phyloP scores from a whole-genome alignment of 1,140 invertebrate species.

The Onthophagus taurus region DNA sequence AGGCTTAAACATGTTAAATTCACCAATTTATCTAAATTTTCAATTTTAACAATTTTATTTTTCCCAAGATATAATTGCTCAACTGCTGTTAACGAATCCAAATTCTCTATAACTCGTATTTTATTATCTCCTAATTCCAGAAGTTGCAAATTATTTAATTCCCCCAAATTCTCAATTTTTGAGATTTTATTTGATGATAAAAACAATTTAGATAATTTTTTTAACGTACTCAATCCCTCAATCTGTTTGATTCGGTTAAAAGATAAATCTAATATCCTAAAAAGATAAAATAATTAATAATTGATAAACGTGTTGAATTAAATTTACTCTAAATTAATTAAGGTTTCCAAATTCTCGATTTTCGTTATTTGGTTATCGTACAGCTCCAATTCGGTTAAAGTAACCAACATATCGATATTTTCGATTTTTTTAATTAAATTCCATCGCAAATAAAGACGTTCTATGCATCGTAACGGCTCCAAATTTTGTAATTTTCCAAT shows the following conservation, averaged over 20 bases:
- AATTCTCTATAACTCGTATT: conserved; percentile 74
- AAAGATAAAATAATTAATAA: conserved; percentile 27
- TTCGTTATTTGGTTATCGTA: conserved; percentile 93
- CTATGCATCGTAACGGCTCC: conserved; percentile 60
- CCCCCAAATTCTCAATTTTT: conserved; percentile 85
- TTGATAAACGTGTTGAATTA: neutral
- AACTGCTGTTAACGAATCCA: conserved; percentile 64
- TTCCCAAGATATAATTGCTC: conserved; percentile 83
- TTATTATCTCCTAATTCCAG: conserved; percentile 94
- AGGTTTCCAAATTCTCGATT: conserved; percentile 79
- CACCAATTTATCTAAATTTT: conserved; percentile 71
- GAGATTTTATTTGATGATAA: conserved; percentile 88
- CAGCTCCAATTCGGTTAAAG: conserved; percentile 79
- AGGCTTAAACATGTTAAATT: conserved; percentile 78
- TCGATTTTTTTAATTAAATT: conserved; percentile 94
- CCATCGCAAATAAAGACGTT: conserved; percentile 81
- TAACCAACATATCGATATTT: conserved; percentile 64
- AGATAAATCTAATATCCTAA: conserved; percentile 86
- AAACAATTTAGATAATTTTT: conserved; percentile 79
- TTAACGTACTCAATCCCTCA: conserved; percentile 69
- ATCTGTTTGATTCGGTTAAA: conserved; percentile 93
- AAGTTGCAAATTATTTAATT: conserved; percentile 69
- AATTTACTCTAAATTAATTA: conserved; percentile 85
- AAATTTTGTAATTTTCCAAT: conserved; percentile 76
- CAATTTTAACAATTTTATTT: conserved; percentile 89